These are phyloP conservation scores for Lucilia cuprina DNA, from an alignment of 1,140 invertebrate genomes.

Conservation along the genomic window DNA sequence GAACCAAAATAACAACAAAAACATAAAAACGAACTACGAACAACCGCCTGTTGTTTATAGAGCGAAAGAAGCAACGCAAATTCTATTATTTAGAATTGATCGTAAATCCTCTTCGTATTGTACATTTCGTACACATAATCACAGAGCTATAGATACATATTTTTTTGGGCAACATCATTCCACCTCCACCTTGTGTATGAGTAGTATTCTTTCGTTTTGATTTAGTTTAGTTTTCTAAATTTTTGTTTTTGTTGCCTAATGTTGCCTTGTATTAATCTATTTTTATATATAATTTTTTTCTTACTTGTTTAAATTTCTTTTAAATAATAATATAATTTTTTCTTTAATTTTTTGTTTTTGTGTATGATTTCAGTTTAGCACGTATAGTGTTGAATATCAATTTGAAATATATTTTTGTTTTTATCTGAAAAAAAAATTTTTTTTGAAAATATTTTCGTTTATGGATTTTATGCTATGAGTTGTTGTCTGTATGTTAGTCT, in stretches of 20 bases:
- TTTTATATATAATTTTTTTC: background rate
- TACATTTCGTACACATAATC: background rate
- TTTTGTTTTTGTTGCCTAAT: background rate
- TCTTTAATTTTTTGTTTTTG: background rate
- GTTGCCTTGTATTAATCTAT: constrained; percentile 7
- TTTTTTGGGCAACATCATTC: constrained; percentile 20
- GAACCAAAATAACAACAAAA: background rate
- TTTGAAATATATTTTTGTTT: background rate
- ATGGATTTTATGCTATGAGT: background rate
- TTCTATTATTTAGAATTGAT: background rate
- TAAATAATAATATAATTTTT: constrained; percentile 1
- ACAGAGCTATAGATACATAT: background rate
- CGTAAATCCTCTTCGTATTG: background rate
- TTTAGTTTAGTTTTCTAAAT: background rate
- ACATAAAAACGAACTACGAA: background rate
- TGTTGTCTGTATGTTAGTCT: background rate
- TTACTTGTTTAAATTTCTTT: background rate
- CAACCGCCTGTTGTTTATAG: constrained; percentile 28
- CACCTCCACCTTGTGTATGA: constrained; percentile 33
- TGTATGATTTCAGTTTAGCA: background rate
- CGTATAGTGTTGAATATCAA: constrained; percentile 4
- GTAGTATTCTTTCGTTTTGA: background rate
- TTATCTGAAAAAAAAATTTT: background rate
- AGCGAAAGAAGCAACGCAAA: background rate
- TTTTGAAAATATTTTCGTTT: background rate